Evolutionary conservation across 1,140 invertebrate species (phyloP).

Genomic region (Rhyacophila brunnea): DNA sequence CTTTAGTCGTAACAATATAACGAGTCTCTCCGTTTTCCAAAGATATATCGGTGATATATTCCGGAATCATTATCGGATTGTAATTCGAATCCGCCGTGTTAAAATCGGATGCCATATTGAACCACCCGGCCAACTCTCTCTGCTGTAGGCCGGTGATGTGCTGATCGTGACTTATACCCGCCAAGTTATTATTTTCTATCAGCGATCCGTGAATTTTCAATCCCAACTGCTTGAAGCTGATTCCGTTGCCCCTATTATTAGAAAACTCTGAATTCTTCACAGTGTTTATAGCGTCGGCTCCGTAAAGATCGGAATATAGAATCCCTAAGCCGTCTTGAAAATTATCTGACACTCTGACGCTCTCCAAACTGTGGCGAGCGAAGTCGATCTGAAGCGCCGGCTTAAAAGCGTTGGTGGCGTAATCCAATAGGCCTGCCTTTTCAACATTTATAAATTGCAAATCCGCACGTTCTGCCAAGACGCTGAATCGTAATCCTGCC

Average conservation of each 20-base stretch:
- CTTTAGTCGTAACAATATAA: slow-evolving; percentile 71
- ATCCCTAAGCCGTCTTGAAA: slow-evolving; percentile 85
- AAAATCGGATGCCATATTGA: slow-evolving; percentile 64
- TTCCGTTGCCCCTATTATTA: slow-evolving; percentile 83
- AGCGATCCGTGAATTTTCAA: slow-evolving; percentile 72
- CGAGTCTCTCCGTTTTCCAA: slow-evolving; percentile 72
- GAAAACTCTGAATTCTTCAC: slow-evolving; percentile 87
- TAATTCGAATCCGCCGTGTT: slow-evolving; percentile 68
- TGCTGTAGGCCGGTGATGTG: slow-evolving; percentile 80
- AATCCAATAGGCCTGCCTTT: slow-evolving; percentile 92
- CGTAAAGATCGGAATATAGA: slow-evolving; percentile 86
- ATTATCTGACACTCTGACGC: slow-evolving; percentile 77
- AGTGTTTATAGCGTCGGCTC: slow-evolving; percentile 79
- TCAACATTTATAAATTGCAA: slow-evolving; percentile 88
- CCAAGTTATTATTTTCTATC: slow-evolving; percentile 82
- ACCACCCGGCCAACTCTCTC: slow-evolving; percentile 91
- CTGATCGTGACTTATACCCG: slow-evolving; percentile 92
- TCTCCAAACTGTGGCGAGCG: slow-evolving; percentile 86
- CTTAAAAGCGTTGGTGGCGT: slow-evolving; percentile 85
- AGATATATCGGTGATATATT: slow-evolving; percentile 60
- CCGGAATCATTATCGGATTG: slow-evolving; percentile 67
- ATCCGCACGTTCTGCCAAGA: slow-evolving; percentile 80
- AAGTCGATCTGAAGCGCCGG: slow-evolving; percentile 96
- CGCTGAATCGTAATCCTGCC: slow-evolving; percentile 88
- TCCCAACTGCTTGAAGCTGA: slow-evolving; percentile 85